These are phyloP conservation scores for Drosophila pegasa DNA, from an alignment of 2,888 invertebrate species.

Conservation along the genomic window DNA sequence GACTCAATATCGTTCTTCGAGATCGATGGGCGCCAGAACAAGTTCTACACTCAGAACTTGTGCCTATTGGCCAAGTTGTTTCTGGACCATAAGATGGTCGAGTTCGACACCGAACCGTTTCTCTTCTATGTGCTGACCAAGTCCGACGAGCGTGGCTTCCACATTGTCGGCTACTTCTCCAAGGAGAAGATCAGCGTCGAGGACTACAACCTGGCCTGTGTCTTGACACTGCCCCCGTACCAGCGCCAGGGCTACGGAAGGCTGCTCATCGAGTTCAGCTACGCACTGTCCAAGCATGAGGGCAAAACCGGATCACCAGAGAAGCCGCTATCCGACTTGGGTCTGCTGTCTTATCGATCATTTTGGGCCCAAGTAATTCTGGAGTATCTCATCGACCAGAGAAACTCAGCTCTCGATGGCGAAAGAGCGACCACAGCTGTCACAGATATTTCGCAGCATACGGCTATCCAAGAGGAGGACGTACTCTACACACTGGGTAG, in stretches of 20 bases:
- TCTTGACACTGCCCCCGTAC: slow-evolving; percentile 97
- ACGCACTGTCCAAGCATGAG: slow-evolving; percentile 98
- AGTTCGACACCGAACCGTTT: slow-evolving; percentile 99
- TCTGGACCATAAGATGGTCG: slow-evolving; percentile 98
- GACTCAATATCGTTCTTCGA: slow-evolving; percentile 98
- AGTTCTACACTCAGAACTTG: slow-evolving; percentile 97
- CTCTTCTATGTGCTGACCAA: slow-evolving; percentile 95
- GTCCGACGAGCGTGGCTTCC: slow-evolving; percentile 96
- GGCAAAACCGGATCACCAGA: slow-evolving; percentile 99
- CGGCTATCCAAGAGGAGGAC: slow-evolving; percentile 99
- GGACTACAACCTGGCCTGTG: slow-evolving; percentile 98
- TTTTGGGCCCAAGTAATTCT: slow-evolving; percentile 99
- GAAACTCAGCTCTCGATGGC: slow-evolving; percentile 91
- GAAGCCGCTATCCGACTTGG: slow-evolving; percentile 98
- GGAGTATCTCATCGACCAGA: slow-evolving; percentile 94
- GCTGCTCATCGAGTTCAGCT: slow-evolving; percentile 99
- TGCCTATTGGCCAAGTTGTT: slow-evolving; percentile 98
- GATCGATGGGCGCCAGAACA: slow-evolving; percentile 98
- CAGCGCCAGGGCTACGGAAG: slow-evolving; percentile 99
- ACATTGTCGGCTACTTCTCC: slow-evolving; percentile 99
- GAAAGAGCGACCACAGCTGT: slow-evolving; percentile 98
- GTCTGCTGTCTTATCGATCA: slow-evolving; percentile 97
- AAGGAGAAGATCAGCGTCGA: slow-evolving; percentile 99
- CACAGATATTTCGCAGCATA: slow-evolving; percentile 98
- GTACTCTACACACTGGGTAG: slow-evolving; percentile 99